phyloP scores from a whole-genome alignment of 2,113 vertebrate genomes.

The Chrysochloris asiatica region DNA sequence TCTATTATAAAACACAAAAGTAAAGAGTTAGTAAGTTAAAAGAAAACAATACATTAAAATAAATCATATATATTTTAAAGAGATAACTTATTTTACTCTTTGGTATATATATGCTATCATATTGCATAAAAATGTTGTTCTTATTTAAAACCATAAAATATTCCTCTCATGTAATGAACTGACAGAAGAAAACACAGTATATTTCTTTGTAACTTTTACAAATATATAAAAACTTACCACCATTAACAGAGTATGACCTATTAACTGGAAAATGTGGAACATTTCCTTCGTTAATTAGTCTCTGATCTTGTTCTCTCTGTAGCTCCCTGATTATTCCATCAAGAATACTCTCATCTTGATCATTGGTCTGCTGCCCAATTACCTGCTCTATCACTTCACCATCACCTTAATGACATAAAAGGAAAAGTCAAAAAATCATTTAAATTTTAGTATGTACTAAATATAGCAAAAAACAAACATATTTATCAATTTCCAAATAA shows the following conservation, averaged over 20 bases:
- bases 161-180: background rate
- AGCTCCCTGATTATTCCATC: slow-evolving; percentile 96
- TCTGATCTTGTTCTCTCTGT: slow-evolving; percentile 93
- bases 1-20: too few species aligned
- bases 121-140: too few species aligned
- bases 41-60: too few species aligned
- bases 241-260: slow-evolving; percentile 82
- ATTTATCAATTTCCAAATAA: background rate
- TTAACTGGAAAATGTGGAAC: slow-evolving; percentile 80
- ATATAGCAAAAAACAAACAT: slow-evolving; percentile 5
- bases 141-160: too few species aligned
- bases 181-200: background rate
- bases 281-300: slow-evolving; percentile 83
- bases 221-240: slow-evolving; percentile 78
- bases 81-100: too few species aligned
- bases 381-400: slow-evolving; percentile 98
- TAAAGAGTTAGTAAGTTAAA: too few species aligned
- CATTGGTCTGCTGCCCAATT: slow-evolving; percentile 95
- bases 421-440: slow-evolving; percentile 39
- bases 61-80: too few species aligned
- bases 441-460: slow-evolving; percentile 17
- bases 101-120: too few species aligned
- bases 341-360: slow-evolving; percentile 92
- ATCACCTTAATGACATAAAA: slow-evolving; percentile 87
- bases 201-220: slow-evolving; percentile 19